These are phyloP conservation scores for Phaethornis superciliosus DNA, from an alignment of 2,113 vertebrate species.

Conservation along the genomic window DNA sequence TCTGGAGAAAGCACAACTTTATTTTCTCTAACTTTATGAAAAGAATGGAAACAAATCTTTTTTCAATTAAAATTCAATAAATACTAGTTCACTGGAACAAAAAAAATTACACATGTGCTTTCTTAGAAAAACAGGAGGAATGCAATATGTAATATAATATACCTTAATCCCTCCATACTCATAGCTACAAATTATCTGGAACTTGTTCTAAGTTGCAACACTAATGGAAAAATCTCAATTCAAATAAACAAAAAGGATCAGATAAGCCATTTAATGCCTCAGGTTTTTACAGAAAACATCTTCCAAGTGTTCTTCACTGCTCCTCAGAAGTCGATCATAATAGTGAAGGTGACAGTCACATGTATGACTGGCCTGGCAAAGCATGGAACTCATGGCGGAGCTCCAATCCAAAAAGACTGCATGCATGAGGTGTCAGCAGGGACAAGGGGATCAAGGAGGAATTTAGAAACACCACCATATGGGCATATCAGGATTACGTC, in stretches of 20 bases:
- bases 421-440: neutral
- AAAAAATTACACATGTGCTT: neutral
- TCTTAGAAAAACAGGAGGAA: neutral
- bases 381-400: neutral
- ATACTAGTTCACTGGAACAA: neutral
- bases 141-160: neutral
- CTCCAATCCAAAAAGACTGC: neutral
- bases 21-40: neutral
- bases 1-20: neutral
- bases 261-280: neutral
- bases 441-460: neutral
- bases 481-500: neutral
- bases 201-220: neutral
- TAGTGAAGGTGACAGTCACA: neutral
- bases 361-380: neutral
- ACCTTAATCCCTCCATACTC: neutral
- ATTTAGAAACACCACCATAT: neutral
- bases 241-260: neutral
- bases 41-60: neutral
- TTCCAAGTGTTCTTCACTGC: neutral
- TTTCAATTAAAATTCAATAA: slow-evolving; percentile 32
- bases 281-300: neutral
- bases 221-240: neutral
- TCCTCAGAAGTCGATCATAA: neutral
- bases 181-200: neutral